Evolutionary conservation across 2,888 invertebrate genomes (phyloP).

Genomic region (Pegoplata infirma): DNA sequence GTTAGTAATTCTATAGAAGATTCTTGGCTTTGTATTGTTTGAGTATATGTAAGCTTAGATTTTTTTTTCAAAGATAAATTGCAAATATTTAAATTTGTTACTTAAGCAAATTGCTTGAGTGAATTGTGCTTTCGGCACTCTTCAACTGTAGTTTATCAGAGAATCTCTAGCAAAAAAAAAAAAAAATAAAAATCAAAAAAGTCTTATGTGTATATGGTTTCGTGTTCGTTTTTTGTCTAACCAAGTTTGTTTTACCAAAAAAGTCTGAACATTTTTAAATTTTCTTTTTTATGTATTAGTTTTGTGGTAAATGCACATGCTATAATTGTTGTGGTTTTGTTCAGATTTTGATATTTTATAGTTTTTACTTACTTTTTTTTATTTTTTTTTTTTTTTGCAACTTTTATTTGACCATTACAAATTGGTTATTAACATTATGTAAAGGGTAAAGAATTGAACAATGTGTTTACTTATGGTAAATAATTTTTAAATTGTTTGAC

Average conservation of each 20-base stretch:
- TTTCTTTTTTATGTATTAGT: not conserved
- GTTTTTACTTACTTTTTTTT: not conserved
- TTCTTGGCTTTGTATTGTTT: slow-evolving; percentile 3
- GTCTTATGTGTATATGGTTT: not conserved
- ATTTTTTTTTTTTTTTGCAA: not conserved
- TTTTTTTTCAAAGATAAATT: slow-evolving; percentile 70
- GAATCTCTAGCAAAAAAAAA: slow-evolving; percentile 11
- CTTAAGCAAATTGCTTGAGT: slow-evolving; percentile 75
- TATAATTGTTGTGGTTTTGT: slow-evolving; percentile 53
- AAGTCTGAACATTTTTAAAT: not conserved
- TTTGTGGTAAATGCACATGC: slow-evolving; percentile 38
- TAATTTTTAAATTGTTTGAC: slow-evolving; percentile 11
- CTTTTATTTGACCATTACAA: slow-evolving; percentile 26
- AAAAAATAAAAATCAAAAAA: not conserved
- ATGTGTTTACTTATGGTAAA: not conserved
- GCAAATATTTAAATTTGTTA: slow-evolving; percentile 76
- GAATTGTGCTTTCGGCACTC: slow-evolving; percentile 73
- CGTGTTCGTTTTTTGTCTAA: too few species aligned
- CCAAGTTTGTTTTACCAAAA: not conserved
- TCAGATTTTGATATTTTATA: slow-evolving; percentile 37
- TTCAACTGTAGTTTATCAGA: slow-evolving; percentile 31
- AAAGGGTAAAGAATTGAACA: not conserved
- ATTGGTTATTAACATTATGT: not conserved
- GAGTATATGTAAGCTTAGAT: slow-evolving; percentile 6
- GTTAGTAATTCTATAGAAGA: slow-evolving; percentile 21